phyloP scores from a whole-genome alignment of 2,888 invertebrate genomes.

The Teleogryllus oceanicus region DNA sequence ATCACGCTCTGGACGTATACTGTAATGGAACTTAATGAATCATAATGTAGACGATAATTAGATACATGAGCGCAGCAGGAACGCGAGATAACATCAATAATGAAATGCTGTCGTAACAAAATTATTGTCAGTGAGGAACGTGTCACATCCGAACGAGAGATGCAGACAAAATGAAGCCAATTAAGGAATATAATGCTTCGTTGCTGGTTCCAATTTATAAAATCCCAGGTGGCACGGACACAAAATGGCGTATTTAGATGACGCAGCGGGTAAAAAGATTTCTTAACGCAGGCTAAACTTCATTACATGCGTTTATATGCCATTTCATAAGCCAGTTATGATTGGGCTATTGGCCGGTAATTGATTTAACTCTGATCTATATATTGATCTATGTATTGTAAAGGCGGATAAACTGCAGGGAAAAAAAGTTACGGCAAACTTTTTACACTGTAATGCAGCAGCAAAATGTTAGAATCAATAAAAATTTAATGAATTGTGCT shows the following conservation, averaged over 20 bases:
- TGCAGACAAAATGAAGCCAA: slow-evolving; percentile 18
- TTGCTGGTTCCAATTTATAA: neutral
- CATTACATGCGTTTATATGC: too few relatives aligned
- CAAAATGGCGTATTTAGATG: neutral
- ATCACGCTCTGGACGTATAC: neutral
- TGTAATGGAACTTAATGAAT: slow-evolving; percentile 3
- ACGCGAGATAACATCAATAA: slow-evolving; percentile 18
- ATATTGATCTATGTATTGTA: too few relatives aligned
- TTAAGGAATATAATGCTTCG: slow-evolving; percentile 7
- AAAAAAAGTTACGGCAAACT: too few relatives aligned
- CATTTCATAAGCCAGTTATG: too few relatives aligned
- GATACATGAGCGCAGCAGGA: neutral
- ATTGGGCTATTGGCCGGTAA: too few relatives aligned
- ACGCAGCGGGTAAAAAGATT: neutral
- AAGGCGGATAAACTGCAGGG: too few relatives aligned
- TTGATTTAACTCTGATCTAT: too few relatives aligned
- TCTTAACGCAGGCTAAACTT: neutral
- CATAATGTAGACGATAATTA: neutral
- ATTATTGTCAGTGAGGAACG: slow-evolving; percentile 18
- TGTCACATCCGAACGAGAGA: slow-evolving; percentile 9
- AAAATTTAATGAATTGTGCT: too few relatives aligned
- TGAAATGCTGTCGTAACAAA: slow-evolving; percentile 18
- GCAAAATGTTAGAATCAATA: too few relatives aligned
- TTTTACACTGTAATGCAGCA: too few relatives aligned
- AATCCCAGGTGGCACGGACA: slow-evolving; percentile 6